Base-by-base conservation (phyloP, 2,888 invertebrate genomes). In the Minunthozetes semirufus region DNA sequence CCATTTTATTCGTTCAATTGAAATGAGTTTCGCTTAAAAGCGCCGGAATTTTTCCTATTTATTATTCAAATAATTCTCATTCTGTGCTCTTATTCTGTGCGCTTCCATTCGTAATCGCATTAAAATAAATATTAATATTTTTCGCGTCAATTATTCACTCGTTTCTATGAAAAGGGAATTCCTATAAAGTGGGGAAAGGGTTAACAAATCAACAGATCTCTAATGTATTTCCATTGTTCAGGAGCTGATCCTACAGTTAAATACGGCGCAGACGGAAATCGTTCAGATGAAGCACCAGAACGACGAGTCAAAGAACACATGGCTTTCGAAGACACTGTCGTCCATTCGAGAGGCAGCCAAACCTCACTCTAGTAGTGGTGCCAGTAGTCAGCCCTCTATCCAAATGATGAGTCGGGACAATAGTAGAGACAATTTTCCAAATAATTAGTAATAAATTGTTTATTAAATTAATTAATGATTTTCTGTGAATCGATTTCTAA, bases 271-370 rank as follows among this genome's bases (percentile, higher is more conserved):
- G 70, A 87, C 89, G 75, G 94, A 94, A 83, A 84, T 91, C 78
- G 89, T 89, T 81, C 86, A 88, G 5, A 33, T 75, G 56, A 70
- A 59, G 46, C 29, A 71, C 19, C 59, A 71, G 42, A 63, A 63
- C 29, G 75, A 75, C 11, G 75, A 75, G 46, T 84, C 85, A 17
- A 87, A 88, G 78, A 89, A 88, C 80, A 88, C 92, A 0, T 98
- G 97, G 97, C 87, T 97, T 73, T 92, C 93, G 78, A 94, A 95
- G 84, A 96, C 96, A 0, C 87, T 97, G 80, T 87, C 86, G 38
- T 86, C 87, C 29, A 83, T 88, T 75, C 84, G 85, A 78, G 86
- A 86, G 79, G 86, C 83, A 11, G 82, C 85, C 27, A 80, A 80
- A 33, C 48, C 61, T 33, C 33, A 33, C 33, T 33, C 33, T 33